Evolutionary conservation across 2,888 invertebrate species (phyloP), one percentile per base, ranked within the genome.

Genomic region (Syrphus vitripennis): DNA sequence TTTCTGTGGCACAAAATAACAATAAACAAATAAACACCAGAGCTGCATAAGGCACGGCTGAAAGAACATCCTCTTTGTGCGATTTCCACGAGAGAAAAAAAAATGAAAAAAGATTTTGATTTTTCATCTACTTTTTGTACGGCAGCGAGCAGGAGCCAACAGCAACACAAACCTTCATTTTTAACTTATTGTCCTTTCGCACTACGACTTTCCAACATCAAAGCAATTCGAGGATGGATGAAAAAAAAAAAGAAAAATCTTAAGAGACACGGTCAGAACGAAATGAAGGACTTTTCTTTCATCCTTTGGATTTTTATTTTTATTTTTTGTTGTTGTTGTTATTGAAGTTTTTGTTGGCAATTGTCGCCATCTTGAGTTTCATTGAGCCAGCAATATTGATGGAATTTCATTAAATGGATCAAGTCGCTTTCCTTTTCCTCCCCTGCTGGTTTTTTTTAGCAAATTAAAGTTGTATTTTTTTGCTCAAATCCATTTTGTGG

Each of bases 1-100:
- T 65, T 45, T 45, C 4, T 31, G 9, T 59, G 34, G 12, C 7
- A 34, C 34, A 65, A 74, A 74, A 57, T 57, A 71, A 71, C 29
- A 67, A 65, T 59, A 76, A 76, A 80, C 80, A 80, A 76, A 84
- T 63, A 80, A 72, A 67, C 75, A 75, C 70, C 48, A 21, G 16
- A 29, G 61, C 19, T 50, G 70, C 65, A 70, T 40, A 67, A 50
- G 21, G 55, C 48, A 48, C 1, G 31, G n/a, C 34, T 19, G 37
- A 59, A 61, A 40, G 29, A 9, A 63, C 72, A 83, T 59, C 59
- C 50, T 72, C 14, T 50, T 45, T 65, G 29, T 65, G 12, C 19
- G 14, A 45, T 31, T 45, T 45, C 19, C 42, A 29, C 4, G 16
- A 24, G 19, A 57, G 10, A 21, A 21, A 26, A 16, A 50, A 12